Conservation (phyloP, 1,140 invertebrate genomes). For the Achatina immaculata region DNA sequence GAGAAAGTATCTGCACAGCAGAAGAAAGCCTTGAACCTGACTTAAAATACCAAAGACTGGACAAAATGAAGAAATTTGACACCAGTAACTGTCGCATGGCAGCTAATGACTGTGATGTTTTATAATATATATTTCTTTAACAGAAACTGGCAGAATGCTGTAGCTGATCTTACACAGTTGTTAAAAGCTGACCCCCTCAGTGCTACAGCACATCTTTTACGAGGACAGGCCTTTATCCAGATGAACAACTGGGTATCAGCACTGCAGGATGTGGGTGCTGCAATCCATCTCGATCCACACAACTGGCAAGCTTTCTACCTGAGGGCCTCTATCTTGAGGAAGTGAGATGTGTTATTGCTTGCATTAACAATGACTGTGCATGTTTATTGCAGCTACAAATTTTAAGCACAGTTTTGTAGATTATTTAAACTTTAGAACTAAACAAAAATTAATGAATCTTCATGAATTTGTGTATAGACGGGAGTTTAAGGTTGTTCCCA, state of each 20-base stretch:
- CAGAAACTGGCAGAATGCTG: conserved; percentile 66
- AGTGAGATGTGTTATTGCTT: conserved; percentile 43
- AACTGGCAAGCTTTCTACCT: conserved; percentile 64
- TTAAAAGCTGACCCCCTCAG: conserved; percentile 66
- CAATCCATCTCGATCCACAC: conserved; percentile 62
- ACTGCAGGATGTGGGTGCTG: conserved; percentile 66
- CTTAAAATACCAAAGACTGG: too few species aligned
- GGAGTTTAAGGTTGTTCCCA: too few species aligned
- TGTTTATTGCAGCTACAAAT: too few species aligned
- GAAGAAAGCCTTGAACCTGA: too few species aligned
- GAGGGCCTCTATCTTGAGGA: conserved; percentile 62
- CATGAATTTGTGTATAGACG: too few species aligned
- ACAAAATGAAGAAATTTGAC: too few species aligned
- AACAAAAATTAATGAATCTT: too few species aligned
- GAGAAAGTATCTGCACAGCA: too few species aligned
- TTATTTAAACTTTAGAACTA: too few species aligned
- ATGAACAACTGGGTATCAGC: conserved; percentile 64
- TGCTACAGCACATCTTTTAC: conserved; percentile 61
- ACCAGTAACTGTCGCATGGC: too few species aligned
- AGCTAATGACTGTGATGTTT: neutral
- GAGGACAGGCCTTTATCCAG: conserved; percentile 63
- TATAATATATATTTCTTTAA: neutral
- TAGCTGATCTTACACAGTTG: conserved; percentile 68
- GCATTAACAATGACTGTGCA: neutral
- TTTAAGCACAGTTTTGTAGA: too few species aligned